Evolutionary conservation across 53 echinoderm and acorn worm genomes (phyloP).

Genomic region (Apostichopus leukothele): DNA sequence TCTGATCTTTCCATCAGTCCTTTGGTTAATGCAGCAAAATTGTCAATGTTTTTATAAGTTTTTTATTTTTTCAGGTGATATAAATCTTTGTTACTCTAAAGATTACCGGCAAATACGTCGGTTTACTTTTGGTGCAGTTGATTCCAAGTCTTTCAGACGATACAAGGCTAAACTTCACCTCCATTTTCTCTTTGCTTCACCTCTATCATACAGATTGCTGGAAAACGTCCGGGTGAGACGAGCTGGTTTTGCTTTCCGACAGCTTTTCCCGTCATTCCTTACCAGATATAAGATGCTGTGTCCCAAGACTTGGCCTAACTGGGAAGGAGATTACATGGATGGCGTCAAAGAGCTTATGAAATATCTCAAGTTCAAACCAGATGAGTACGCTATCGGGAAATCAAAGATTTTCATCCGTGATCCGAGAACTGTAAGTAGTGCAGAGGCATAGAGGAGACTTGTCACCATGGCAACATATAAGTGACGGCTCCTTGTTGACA

Average conservation of each 20-base stretch:
- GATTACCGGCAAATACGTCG: too few relatives aligned
- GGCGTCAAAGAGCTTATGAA: conserved; percentile 70
- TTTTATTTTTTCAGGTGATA: too few relatives aligned
- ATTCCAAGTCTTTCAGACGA: too few relatives aligned
- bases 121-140: too few relatives aligned
- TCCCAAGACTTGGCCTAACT: conserved; percentile 95
- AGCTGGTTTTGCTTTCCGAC: conserved; percentile 96
- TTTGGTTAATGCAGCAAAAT: too few relatives aligned
- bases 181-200: neutral
- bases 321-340: conserved; percentile 67
- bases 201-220: conserved; percentile 61
- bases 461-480: neutral
- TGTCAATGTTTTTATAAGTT: too few relatives aligned
- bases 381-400: conserved; percentile 75
- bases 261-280: conserved; percentile 77
- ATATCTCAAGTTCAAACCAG: conserved; percentile 57
- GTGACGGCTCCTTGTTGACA: neutral
- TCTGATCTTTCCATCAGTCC: too few relatives aligned
- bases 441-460: neutral
- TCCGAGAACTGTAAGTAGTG: conserved; percentile 79
- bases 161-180: too few relatives aligned
- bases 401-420: conserved; percentile 91
- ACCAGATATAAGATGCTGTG: conserved; percentile 94
- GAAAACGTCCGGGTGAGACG: conserved; percentile 93
- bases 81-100: too few relatives aligned